Percentiles rank a stretch among this genome's conserved stretches.
Evolutionary conservation across 1,140 invertebrate species (phyloP).

Genomic region (Phymastichus coffea): DNA sequence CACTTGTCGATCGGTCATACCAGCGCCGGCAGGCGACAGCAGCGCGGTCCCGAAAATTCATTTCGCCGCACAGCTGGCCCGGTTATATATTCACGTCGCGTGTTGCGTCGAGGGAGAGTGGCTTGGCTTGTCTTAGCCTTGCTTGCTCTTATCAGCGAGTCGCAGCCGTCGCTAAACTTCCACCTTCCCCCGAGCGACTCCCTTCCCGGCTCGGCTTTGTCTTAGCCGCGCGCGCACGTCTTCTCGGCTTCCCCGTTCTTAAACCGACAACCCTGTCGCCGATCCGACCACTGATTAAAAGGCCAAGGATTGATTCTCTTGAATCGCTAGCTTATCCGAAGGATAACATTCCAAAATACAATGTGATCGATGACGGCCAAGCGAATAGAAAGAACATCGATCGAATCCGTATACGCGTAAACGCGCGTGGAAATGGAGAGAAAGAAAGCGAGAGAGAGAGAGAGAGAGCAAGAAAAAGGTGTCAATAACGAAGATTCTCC

Average conservation of each 20-base stretch:
- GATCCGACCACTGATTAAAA: too few relatives aligned
- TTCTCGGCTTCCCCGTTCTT: not conserved
- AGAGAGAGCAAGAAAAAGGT: too few relatives aligned
- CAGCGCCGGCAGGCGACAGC: not conserved
- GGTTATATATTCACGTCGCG: constrained; percentile 26
- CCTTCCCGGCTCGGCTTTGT: not conserved
- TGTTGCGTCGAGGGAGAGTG: not conserved
- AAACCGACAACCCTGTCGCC: too few relatives aligned
- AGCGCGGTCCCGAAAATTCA: constrained; percentile 17
- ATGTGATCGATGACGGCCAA: too few relatives aligned
- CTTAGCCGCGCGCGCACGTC: not conserved
- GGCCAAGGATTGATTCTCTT: too few relatives aligned
- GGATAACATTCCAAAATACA: too few relatives aligned
- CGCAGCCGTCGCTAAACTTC: constrained; percentile 18
- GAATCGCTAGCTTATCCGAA: too few relatives aligned
- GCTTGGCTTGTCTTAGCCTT: too few relatives aligned
- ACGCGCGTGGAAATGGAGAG: too few relatives aligned
- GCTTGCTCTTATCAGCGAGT: constrained; percentile 21
- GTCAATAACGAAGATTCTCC: too few relatives aligned
- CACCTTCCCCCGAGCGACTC: not conserved
- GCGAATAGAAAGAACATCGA: too few relatives aligned
- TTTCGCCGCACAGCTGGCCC: constrained; percentile 18
- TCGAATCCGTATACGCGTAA: constrained; percentile 1
- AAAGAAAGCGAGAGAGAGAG: too few relatives aligned
- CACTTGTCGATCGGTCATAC: not conserved